phyloP scores from a whole-genome alignment of 2,888 invertebrate species.

The Hirudinaria manillensis region DNA sequence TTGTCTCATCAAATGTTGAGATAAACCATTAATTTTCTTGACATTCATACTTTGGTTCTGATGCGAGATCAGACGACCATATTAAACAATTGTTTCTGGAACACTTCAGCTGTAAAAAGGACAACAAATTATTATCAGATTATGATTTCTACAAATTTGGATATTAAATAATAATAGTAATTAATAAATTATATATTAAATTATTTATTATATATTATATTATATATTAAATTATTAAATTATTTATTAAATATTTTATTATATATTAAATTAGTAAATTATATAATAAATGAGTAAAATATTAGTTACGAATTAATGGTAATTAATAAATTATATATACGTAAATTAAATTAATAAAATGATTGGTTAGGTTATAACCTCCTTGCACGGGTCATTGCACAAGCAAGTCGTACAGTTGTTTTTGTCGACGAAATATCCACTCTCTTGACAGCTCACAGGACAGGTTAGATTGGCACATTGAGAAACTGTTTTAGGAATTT shows the following conservation, averaged over 20 bases:
- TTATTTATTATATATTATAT: too few relatives aligned
- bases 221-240: too few relatives aligned
- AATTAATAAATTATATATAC: too few relatives aligned
- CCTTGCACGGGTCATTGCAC: constrained; percentile 9
- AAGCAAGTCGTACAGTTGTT: background rate
- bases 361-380: too few relatives aligned
- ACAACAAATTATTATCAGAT: background rate
- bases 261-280: too few relatives aligned
- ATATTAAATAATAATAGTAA: background rate
- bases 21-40: background rate
- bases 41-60: background rate
- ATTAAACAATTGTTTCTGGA: background rate
- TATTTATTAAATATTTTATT: too few relatives aligned
- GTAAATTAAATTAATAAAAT: too few relatives aligned
- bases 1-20: too few relatives aligned
- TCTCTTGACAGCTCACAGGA: background rate
- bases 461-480: background rate
- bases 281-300: too few relatives aligned
- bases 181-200: too few relatives aligned
- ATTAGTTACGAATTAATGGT: too few relatives aligned
- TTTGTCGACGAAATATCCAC: background rate
- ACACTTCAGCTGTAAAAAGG: background rate
- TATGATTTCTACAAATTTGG: background rate
- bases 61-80: background rate
- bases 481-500: background rate